Base-by-base conservation (phyloP, 1,140 invertebrate species). In the Lucilia sericata region DNA sequence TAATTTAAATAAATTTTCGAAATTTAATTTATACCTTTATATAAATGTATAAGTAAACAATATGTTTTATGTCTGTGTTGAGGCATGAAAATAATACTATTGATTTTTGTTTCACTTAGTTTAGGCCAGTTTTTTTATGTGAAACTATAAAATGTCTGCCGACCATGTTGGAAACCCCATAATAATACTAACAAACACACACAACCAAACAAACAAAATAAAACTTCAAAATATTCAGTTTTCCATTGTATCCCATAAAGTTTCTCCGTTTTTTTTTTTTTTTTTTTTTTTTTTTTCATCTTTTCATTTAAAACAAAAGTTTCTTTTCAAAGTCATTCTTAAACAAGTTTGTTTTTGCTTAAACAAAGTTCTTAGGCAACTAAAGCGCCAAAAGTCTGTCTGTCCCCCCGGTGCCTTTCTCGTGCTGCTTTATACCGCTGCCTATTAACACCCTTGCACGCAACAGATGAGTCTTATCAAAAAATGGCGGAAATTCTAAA, bases 321-420 rank as follows among this genome's bases (percentile, higher is more conserved):
- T 80, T 80, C 21, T 80, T 80, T 80, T 80, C 76, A 80, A 80
- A 80, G 76, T 80, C 76, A 80, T 80, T 80, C 76, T 80, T 80
- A 51, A 76, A 51, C 7, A 80, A 49, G 4, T 21, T 49, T 17
- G 13, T 42, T 75, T 78, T 51, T 49, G n/a, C n/a, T 49, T 4
- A 42, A 80, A 21, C 65, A 49, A 51, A 14, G 21, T 80, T 80
- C 76, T 80, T 80, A 21, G n/a, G 36, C n/a, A 80, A 80, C 42
- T 80, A 49, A 51, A 80, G 47, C 25, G 42, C 42, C 76, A 49
- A 51, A 80, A 19, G 76, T 21, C n/a, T 49, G 76, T 80, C 76
- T 80, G 65, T 70, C 65, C 5, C 42, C 42, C 10, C 5, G 10
- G 42, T 70, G 65, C 25, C 25, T 30, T 3, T 30, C 25, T 30